phyloP scores from a whole-genome alignment of 2,113 vertebrate species.

The Hassar affinis region DNA sequence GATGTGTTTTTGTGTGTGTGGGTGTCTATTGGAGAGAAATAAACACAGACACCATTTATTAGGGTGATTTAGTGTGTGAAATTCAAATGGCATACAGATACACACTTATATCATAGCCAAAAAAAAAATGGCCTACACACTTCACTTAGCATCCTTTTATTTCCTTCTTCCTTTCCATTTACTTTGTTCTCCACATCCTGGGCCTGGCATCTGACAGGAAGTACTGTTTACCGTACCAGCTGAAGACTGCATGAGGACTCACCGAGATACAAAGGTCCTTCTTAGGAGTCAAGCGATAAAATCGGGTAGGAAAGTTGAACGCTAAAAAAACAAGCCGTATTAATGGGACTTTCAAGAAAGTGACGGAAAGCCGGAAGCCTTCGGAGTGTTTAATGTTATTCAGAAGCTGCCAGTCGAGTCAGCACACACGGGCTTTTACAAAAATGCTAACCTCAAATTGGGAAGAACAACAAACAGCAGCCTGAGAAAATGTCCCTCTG shows the following conservation, averaged over 20 bases:
- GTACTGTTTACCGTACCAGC: conserved; percentile 29
- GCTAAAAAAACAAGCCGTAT: conserved; percentile 45
- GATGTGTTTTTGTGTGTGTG: conserved; percentile 26
- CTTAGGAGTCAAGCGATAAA: conserved; percentile 59
- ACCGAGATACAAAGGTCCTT: conserved; percentile 53
- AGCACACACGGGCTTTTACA: conserved; percentile 46
- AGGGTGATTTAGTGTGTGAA: conserved; percentile 29
- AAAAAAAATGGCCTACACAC: not conserved
- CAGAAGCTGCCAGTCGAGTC: conserved; percentile 54
- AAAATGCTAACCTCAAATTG: conserved; percentile 43
- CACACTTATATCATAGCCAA: not conserved
- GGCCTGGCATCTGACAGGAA: conserved; percentile 49
- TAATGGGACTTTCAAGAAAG: conserved; percentile 58
- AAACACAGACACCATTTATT: conserved; percentile 38
- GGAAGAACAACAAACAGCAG: conserved; percentile 51
- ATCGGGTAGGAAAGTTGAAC: conserved; percentile 51
- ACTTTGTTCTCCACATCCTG: conserved; percentile 55
- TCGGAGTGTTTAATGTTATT: conserved; percentile 59
- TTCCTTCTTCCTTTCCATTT: conserved; percentile 10
- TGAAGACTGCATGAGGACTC: conserved; percentile 21
- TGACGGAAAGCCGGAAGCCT: conserved; percentile 52
- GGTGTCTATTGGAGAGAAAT: conserved; percentile 20
- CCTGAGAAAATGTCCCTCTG: not conserved
- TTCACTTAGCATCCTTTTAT: conserved; percentile 15
- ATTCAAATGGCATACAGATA: conserved; percentile 13